These are phyloP conservation scores for Acrocephalus scirpaceus DNA, from an alignment of 2,797 vertebrate species.

Conservation along the genomic window DNA sequence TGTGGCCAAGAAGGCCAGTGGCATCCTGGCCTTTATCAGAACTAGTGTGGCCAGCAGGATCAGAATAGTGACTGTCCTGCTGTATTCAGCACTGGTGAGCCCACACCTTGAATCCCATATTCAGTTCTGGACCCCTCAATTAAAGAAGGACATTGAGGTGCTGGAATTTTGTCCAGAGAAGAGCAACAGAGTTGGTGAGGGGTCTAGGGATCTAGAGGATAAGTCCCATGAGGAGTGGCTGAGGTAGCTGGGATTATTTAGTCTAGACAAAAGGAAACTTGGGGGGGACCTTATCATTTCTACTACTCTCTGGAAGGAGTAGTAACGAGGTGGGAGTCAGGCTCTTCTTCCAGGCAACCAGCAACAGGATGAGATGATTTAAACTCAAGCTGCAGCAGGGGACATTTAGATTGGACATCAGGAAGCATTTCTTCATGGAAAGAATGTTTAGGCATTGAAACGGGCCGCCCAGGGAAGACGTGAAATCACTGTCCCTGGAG, in stretches of 20 bases:
- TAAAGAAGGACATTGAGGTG: no score
- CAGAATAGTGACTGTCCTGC: neutral
- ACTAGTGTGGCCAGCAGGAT: neutral
- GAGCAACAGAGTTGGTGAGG: rapidly evolving
- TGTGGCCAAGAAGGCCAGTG: neutral
- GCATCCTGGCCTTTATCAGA: neutral
- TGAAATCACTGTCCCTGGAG: neutral
- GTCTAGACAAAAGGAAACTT: neutral
- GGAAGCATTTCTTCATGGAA: neutral
- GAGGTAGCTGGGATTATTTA: neutral
- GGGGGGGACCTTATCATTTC: neutral
- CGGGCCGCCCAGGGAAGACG: rapidly evolving
- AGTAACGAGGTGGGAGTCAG: rapidly evolving
- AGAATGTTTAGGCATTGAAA: neutral
- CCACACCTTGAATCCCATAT: rapidly evolving
- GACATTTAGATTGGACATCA: neutral
- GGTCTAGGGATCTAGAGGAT: neutral
- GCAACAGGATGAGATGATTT: neutral
- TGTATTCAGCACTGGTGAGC: neutral
- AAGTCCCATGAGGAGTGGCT: neutral
- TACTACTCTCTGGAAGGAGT: neutral
- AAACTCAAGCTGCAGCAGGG: neutral
- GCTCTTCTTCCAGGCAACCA: neutral
- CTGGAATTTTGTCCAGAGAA: neutral
- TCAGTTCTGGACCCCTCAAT: neutral